Evolutionary conservation across 2,797 vertebrate genomes (phyloP).

Genomic region (Enteromius unitaeniatus): DNA sequence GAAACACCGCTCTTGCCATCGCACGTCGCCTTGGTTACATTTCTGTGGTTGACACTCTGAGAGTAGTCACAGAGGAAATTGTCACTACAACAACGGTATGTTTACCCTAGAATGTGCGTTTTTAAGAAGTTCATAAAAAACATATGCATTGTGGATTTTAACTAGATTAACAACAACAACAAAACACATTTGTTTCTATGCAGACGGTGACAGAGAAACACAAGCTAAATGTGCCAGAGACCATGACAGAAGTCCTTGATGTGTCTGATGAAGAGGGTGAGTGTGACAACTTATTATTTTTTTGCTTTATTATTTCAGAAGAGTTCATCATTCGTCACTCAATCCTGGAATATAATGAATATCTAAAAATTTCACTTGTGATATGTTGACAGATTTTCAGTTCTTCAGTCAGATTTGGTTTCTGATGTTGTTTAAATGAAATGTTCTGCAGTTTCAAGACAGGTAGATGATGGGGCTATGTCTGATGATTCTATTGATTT

Average conservation of each 20-base stretch:
- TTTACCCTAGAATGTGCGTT: slow-evolving; percentile 10
- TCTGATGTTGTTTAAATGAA: slow-evolving; percentile 40
- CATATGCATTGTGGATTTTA: not conserved
- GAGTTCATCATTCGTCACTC: not conserved
- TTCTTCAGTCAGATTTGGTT: not conserved
- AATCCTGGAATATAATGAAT: not conserved
- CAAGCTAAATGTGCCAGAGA: slow-evolving; percentile 97
- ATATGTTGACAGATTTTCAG: not conserved
- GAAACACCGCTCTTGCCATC: slow-evolving; percentile 96
- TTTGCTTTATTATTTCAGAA: not conserved
- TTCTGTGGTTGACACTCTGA: slow-evolving; percentile 97
- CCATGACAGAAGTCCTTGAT: slow-evolving; percentile 97
- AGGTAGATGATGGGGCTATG: slow-evolving; percentile 81
- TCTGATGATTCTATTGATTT: slow-evolving; percentile 82
- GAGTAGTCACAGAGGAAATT: slow-evolving; percentile 95
- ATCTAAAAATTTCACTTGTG: not conserved
- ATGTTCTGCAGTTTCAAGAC: slow-evolving; percentile 81
- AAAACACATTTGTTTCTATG: not conserved
- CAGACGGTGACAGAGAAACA: slow-evolving; percentile 98
- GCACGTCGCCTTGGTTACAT: slow-evolving; percentile 96
- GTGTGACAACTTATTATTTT: slow-evolving; percentile 51
- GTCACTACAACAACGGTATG: slow-evolving; percentile 93
- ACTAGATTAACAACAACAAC: not conserved
- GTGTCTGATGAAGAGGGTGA: slow-evolving; percentile 98
- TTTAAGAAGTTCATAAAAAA: not conserved